Conservation (phyloP, 2,113 vertebrate genomes). For the Ceyx melanurus region DNA sequence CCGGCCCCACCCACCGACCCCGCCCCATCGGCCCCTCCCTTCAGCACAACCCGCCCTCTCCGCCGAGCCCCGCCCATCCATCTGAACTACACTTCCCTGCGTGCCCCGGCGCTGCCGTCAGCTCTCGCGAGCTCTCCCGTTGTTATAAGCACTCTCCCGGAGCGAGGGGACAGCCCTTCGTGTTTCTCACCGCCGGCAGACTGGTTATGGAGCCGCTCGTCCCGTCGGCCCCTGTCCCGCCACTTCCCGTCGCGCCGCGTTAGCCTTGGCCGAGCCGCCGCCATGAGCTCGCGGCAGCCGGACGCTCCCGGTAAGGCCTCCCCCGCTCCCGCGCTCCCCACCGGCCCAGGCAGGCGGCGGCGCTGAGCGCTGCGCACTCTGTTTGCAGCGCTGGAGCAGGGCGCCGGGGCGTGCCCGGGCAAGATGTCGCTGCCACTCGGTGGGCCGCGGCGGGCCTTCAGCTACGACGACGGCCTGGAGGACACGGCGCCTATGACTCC, state of each 20-base stretch:
- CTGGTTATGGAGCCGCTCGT: neutral
- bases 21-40: too few relatives aligned
- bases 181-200: accelerated
- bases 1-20: too few relatives aligned
- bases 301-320: conserved; percentile 77
- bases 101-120: accelerated
- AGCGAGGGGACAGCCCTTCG: accelerated
- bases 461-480: conserved; percentile 89
- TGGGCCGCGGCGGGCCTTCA: conserved; percentile 81
- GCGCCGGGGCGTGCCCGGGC: conserved; percentile 70
- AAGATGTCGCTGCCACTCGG: conserved; percentile 83
- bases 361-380: conserved; percentile 55
- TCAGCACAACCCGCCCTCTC: neutral
- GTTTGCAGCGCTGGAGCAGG: conserved; percentile 77
- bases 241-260: accelerated
- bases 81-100: neutral
- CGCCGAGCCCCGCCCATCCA: accelerated
- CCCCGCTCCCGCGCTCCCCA: too few relatives aligned
- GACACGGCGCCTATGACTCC: conserved; percentile 84
- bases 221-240: too few relatives aligned
- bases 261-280: neutral
- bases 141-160: neutral
- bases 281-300: conserved; percentile 75
- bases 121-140: accelerated
- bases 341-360: neutral